phyloP scores from a whole-genome alignment of 2,113 vertebrate species.

The Etheostoma cragini region DNA sequence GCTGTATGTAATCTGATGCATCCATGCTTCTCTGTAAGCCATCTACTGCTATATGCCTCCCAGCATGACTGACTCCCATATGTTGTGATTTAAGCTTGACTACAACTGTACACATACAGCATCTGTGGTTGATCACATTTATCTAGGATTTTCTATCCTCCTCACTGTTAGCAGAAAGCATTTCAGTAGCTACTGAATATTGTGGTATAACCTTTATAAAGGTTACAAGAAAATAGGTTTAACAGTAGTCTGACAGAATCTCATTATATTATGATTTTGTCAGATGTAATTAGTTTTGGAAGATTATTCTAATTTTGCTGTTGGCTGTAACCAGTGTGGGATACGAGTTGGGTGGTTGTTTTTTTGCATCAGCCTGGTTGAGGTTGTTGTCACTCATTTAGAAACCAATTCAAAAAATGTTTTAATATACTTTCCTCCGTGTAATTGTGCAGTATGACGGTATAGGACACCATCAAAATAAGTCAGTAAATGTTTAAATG shows the following conservation, averaged over 20 bases:
- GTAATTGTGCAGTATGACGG: too few species aligned
- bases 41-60: slow-evolving; percentile 10
- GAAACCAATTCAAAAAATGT: neutral
- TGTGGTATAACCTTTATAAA: neutral
- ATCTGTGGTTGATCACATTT: slow-evolving; percentile 16
- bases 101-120: slow-evolving; percentile 8
- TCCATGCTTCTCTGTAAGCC: slow-evolving; percentile 34
- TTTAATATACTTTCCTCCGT: neutral
- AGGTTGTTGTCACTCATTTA: neutral
- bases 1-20: slow-evolving; percentile 55
- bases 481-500: neutral
- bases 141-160: neutral
- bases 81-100: slow-evolving; percentile 38
- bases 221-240: neutral
- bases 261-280: neutral
- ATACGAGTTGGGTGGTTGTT: neutral
- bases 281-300: neutral
- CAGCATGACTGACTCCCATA: slow-evolving; percentile 2
- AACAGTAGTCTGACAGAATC: neutral
- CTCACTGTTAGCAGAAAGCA: neutral
- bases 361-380: neutral
- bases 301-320: neutral
- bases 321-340: neutral
- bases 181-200: slow-evolving; percentile 2
- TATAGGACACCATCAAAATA: neutral